phyloP scores from a whole-genome alignment of 2,797 vertebrate genomes.

The Cirrhinus mrigala region DNA sequence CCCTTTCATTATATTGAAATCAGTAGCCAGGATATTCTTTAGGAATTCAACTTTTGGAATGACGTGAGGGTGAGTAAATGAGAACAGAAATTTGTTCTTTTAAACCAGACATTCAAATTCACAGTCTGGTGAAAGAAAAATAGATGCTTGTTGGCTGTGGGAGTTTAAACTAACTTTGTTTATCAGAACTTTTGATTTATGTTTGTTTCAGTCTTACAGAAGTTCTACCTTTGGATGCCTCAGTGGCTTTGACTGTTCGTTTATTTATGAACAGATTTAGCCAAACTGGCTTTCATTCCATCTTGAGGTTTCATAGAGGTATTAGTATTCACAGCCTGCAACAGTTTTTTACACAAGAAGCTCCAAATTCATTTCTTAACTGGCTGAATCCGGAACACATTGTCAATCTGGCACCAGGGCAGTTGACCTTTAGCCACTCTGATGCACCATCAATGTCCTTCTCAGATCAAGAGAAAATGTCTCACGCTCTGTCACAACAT shows the following conservation, averaged over 20 bases:
- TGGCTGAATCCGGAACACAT: constrained; percentile 26
- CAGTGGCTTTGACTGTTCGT: constrained; percentile 2
- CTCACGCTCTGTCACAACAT: constrained; percentile 35
- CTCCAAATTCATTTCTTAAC: constrained; percentile 25
- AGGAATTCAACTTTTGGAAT: background rate
- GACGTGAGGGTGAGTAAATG: background rate
- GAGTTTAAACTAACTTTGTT: constrained; percentile 16
- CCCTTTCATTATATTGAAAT: background rate
- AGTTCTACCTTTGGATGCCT: constrained; percentile 33
- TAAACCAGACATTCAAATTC: constrained; percentile 13
- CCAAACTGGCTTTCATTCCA: constrained; percentile 20
- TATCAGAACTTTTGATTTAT: constrained; percentile 17
- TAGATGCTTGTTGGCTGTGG: background rate
- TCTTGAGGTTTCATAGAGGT: constrained; percentile 1
- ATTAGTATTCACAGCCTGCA: constrained; percentile 4
- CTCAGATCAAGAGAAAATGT: constrained; percentile 48
- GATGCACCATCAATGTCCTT: constrained; percentile 44
- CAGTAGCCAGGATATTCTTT: too few species aligned
- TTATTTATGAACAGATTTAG: constrained; percentile 40
- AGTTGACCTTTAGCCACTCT: constrained; percentile 60
- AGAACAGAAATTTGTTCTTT: background rate
- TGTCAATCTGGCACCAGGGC: constrained; percentile 33
- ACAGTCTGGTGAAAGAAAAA: background rate
- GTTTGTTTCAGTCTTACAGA: constrained; percentile 8
- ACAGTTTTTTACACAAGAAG: background rate